A percentile compares a stretch with the other conserved stretches of the same genome.
phyloP scores from a whole-genome alignment of 2,113 vertebrate genomes.

The Zapornia atra region DNA sequence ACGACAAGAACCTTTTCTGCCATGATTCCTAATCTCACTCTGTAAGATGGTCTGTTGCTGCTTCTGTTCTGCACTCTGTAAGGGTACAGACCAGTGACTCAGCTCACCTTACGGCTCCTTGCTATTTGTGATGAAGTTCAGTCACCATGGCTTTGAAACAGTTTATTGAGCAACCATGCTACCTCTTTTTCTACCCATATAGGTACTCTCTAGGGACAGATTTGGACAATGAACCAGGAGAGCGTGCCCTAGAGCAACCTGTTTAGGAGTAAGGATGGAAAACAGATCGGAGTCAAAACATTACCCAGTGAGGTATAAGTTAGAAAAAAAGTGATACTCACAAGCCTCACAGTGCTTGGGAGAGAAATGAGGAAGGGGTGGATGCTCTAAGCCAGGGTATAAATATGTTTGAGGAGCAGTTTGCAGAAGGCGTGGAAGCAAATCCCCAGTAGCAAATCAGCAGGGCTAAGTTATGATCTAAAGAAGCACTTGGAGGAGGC shows the following conservation, averaged over 20 bases:
- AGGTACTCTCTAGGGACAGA: neutral
- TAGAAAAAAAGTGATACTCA: neutral
- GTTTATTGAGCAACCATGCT: neutral
- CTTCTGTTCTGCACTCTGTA: neutral
- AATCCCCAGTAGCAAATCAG: neutral
- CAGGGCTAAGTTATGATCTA: neutral
- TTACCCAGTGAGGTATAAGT: neutral
- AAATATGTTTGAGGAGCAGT: neutral
- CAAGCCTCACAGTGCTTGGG: neutral
- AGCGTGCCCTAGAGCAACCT: neutral
- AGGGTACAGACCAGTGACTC: neutral
- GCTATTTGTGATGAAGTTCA: neutral
- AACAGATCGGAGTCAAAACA: neutral
- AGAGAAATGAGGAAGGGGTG: neutral
- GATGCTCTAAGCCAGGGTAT: neutral
- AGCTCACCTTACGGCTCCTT: neutral
- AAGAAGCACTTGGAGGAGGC: neutral
- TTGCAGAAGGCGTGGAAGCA: neutral
- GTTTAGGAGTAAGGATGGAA: neutral
- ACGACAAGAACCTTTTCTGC: neutral
- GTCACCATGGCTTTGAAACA: neutral
- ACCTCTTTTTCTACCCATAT: neutral
- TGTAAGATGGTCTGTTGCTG: neutral
- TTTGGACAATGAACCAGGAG: accelerated
- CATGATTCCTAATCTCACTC: neutral